These are phyloP conservation scores for Rhodinocichla rosea DNA, from an alignment of 2,113 vertebrate species.

Conservation along the genomic window DNA sequence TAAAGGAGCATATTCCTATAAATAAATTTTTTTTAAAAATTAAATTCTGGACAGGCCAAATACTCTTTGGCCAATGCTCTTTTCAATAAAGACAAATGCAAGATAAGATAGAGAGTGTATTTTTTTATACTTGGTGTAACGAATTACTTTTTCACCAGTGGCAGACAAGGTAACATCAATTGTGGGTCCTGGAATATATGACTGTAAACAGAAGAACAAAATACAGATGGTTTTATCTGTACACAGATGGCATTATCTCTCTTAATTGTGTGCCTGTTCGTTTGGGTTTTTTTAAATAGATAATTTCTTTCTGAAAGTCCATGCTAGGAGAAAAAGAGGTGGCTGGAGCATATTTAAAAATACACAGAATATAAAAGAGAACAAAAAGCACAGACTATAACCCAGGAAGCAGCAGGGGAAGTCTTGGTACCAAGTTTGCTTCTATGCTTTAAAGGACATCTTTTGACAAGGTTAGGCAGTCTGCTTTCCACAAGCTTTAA, in stretches of 20 bases:
- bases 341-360: neutral
- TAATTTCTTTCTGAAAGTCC: neutral
- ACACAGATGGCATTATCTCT: neutral
- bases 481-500: neutral
- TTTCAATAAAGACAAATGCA: neutral
- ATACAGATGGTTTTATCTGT: neutral
- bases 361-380: neutral
- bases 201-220: neutral
- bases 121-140: neutral
- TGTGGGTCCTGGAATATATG: neutral
- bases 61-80: neutral
- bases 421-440: neutral
- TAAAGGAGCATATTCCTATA: neutral
- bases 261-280: neutral
- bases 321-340: neutral
- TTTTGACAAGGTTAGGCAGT: neutral
- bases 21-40: neutral
- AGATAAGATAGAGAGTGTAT: neutral
- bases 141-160: neutral
- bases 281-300: neutral
- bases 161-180: neutral
- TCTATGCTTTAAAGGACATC: neutral
- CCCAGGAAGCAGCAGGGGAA: neutral
- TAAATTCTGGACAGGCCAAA: neutral
- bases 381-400: neutral